Evolutionary conservation across 2,888 invertebrate species (phyloP).

Genomic region (Diarsia mendica): DNA sequence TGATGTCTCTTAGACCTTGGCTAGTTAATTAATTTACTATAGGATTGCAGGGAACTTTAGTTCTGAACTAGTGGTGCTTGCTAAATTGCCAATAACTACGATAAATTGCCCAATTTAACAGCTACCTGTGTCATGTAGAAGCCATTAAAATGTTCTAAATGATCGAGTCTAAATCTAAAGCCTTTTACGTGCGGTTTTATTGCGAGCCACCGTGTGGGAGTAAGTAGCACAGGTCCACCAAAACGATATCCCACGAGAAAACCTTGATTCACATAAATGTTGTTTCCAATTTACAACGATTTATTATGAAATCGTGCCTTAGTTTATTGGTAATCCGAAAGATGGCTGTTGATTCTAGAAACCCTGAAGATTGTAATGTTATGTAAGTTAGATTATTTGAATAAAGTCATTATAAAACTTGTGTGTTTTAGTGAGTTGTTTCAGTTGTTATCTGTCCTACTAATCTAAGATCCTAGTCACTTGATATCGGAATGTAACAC

Average conservation of each 20-base stretch:
- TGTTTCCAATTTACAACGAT: constrained; percentile 38
- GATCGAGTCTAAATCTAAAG: constrained; percentile 32
- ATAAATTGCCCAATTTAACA: constrained; percentile 26
- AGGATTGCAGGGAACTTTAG: neutral
- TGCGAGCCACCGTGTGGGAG: constrained; percentile 43
- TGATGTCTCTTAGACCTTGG: neutral
- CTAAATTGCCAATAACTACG: neutral
- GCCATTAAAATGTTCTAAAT: constrained; percentile 37
- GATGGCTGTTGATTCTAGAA: constrained; percentile 4
- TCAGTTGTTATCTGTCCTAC: constrained; percentile 7
- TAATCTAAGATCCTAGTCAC: constrained; percentile 27
- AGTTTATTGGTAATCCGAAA: neutral
- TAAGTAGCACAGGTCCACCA: constrained; percentile 49
- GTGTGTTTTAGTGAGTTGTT: constrained; percentile 11
- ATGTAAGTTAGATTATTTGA: constrained; percentile 13
- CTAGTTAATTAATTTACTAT: neutral
- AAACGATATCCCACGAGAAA: constrained; percentile 63
- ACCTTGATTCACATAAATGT: constrained; percentile 62
- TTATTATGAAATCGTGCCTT: constrained; percentile 42
- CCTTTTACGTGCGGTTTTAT: constrained; percentile 45
- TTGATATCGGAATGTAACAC: constrained; percentile 37
- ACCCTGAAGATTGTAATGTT: neutral
- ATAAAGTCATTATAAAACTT: constrained; percentile 13
- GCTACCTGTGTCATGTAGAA: constrained; percentile 19
- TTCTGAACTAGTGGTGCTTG: constrained; percentile 6